Evolutionary conservation across 2,113 vertebrate species (phyloP).

Genomic region (Uropsilus gracilis): DNA sequence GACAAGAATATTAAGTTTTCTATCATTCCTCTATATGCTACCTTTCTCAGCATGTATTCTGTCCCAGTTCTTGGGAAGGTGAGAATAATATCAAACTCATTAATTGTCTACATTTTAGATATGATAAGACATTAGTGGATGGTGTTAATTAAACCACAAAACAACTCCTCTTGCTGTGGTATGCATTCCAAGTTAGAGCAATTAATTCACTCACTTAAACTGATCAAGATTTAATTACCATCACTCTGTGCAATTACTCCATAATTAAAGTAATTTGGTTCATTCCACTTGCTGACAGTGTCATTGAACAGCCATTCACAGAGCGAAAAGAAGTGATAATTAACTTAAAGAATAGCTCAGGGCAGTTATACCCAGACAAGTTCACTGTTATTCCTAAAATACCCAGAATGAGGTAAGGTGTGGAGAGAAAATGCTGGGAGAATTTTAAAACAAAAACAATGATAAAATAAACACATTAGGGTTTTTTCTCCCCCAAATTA

Average conservation of each 20-base stretch:
- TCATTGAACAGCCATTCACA: constrained; percentile 91
- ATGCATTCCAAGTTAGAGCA: constrained; percentile 95
- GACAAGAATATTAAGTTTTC: constrained; percentile 87
- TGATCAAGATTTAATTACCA: constrained; percentile 99
- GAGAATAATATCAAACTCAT: constrained; percentile 90
- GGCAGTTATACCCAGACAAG: constrained; percentile 83
- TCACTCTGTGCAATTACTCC: constrained; percentile 96
- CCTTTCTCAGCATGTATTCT: constrained; percentile 85
- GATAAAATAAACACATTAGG: constrained; percentile 24
- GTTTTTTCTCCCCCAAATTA: constrained; percentile 39
- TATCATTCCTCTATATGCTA: constrained; percentile 69
- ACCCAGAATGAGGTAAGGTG: constrained; percentile 67
- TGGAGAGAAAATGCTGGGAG: constrained; percentile 32
- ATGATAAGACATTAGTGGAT: constrained; percentile 89
- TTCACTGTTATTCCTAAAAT: constrained; percentile 82
- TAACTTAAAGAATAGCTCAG: constrained; percentile 91
- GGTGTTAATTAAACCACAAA: constrained; percentile 90
- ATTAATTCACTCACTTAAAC: constrained; percentile 98
- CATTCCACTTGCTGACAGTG: constrained; percentile 94
- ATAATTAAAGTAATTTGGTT: constrained; percentile 99
- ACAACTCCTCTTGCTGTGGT: constrained; percentile 88
- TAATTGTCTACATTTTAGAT: constrained; percentile 89
- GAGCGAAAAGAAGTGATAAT: constrained; percentile 91
- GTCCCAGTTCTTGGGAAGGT: constrained; percentile 88
- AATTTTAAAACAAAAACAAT: constrained; percentile 63